Evolutionary conservation across 2,113 vertebrate genomes (phyloP).

Genomic region (Thinocorus orbignyianus): DNA sequence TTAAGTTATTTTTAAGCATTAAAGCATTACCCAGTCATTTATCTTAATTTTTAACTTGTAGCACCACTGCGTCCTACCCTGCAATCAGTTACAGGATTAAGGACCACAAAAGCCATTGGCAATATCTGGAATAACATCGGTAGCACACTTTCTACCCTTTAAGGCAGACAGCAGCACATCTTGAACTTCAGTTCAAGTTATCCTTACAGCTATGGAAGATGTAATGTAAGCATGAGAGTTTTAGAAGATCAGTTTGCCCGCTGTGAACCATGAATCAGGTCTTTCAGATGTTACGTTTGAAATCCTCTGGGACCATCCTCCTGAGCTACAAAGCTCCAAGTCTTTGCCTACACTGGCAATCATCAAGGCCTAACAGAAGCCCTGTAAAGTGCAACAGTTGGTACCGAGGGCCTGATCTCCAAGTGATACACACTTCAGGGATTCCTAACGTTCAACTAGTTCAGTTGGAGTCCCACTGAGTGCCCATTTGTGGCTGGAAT

Average conservation of each 20-base stretch:
- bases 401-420: background rate
- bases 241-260: background rate
- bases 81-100: background rate
- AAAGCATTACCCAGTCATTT: background rate
- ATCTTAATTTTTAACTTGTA: slow-evolving; percentile 1
- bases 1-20: background rate
- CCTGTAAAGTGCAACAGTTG: background rate
- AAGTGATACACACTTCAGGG: background rate
- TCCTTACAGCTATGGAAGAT: background rate
- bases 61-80: background rate
- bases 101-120: background rate
- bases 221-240: no score
- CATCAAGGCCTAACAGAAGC: background rate
- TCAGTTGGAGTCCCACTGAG: background rate
- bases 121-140: background rate
- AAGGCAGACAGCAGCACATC: background rate
- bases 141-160: background rate
- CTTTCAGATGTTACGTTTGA: background rate
- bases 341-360: background rate
- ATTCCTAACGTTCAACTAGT: background rate
- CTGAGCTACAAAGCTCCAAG: background rate
- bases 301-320: background rate
- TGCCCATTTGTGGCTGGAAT: background rate
- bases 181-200: background rate
- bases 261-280: background rate